phyloP scores from a whole-genome alignment of 2,888 invertebrate genomes.

The Caenorhabditis sp. region DNA sequence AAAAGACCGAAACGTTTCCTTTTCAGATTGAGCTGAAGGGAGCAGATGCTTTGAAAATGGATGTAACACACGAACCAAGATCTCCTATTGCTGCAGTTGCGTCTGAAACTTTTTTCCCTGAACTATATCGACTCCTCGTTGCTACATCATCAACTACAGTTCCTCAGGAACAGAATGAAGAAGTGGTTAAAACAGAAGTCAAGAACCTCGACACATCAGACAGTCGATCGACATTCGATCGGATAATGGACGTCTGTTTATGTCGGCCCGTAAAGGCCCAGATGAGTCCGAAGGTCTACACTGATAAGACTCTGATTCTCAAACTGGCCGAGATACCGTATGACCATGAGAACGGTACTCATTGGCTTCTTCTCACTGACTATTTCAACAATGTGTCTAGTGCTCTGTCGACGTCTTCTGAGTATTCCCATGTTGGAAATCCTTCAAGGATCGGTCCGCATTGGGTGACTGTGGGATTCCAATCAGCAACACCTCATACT shows the following conservation, averaged over 20 bases:
- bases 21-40: constrained; percentile 67
- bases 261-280: constrained; percentile 50
- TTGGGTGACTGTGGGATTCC: constrained; percentile 73
- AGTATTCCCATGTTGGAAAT: constrained; percentile 17
- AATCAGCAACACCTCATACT: constrained; percentile 69
- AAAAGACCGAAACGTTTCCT: too few species aligned
- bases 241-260: constrained; percentile 58
- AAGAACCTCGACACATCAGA: neutral
- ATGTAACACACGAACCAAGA: constrained; percentile 48
- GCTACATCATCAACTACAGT: constrained; percentile 15
- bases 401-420: constrained; percentile 35
- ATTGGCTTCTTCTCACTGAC: constrained; percentile 68
- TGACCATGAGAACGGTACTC: constrained; percentile 55
- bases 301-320: constrained; percentile 48
- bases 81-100: constrained; percentile 7
- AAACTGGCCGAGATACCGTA: constrained; percentile 50
- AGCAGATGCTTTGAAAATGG: constrained; percentile 51
- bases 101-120: constrained; percentile 43
- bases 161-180: neutral
- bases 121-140: constrained; percentile 44
- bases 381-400: constrained; percentile 49
- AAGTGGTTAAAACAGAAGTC: neutral
- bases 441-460: constrained; percentile 58
- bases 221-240: constrained; percentile 43
- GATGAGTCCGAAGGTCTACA: constrained; percentile 42